phyloP scores from a whole-genome alignment of 2,888 invertebrate genomes.

The Macrophya annulata region DNA sequence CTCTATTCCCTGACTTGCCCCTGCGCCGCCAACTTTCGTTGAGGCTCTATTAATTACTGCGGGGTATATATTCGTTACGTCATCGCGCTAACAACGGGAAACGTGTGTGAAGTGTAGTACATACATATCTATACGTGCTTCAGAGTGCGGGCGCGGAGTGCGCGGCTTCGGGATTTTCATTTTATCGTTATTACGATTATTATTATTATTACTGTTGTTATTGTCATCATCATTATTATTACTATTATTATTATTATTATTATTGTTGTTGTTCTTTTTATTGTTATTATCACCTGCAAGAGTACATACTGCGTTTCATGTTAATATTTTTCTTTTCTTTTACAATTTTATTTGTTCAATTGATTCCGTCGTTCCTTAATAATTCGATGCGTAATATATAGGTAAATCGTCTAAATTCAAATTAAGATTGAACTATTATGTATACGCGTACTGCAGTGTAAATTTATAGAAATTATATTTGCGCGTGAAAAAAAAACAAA shows the following conservation, averaged over 20 bases:
- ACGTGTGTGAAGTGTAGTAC: slow-evolving; percentile 43
- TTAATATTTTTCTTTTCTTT: neutral
- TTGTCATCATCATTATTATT: neutral
- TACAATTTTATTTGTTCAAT: neutral
- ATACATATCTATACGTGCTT: slow-evolving; percentile 14
- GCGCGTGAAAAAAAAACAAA: neutral
- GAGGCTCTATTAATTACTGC: slow-evolving; percentile 49
- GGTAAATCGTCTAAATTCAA: neutral
- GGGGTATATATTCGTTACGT: slow-evolving; percentile 46
- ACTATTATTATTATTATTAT: neutral
- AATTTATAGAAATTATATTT: neutral
- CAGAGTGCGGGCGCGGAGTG: slow-evolving; percentile 1
- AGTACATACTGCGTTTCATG: neutral
- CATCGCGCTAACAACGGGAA: slow-evolving; percentile 43
- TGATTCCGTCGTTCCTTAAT: neutral
- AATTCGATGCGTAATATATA: neutral
- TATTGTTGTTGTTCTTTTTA: neutral
- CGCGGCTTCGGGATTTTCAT: neutral
- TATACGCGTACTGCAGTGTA: too few species aligned
- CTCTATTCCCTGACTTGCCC: slow-evolving; percentile 52
- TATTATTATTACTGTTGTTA: neutral
- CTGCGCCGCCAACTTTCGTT: slow-evolving; percentile 31
- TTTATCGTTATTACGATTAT: neutral
- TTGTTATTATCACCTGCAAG: neutral
- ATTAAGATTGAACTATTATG: neutral